These are phyloP conservation scores for Labeo rohita DNA, from an alignment of 2,113 vertebrate genomes.

Conservation along the genomic window DNA sequence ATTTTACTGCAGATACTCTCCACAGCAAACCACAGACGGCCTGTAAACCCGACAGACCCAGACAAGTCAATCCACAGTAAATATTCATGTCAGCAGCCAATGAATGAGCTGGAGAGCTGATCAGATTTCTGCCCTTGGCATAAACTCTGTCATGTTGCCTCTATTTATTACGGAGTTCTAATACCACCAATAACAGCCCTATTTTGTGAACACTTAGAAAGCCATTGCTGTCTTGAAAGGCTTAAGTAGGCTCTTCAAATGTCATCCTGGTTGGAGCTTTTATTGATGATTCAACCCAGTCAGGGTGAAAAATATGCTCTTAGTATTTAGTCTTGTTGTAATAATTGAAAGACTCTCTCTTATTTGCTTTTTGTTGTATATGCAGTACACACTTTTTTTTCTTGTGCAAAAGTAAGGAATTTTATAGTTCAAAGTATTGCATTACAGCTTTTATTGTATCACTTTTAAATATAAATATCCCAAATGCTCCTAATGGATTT, in stretches of 20 bases:
- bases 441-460: not conserved
- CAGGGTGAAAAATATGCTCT: conserved; percentile 51
- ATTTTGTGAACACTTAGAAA: conserved; percentile 55
- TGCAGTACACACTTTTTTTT: not conserved
- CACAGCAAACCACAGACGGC: conserved; percentile 70
- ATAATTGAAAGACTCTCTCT: conserved; percentile 48
- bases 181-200: conserved; percentile 60
- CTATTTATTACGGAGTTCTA: conserved; percentile 65
- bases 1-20: conserved; percentile 63
- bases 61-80: conserved; percentile 72
- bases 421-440: not conserved
- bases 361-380: conserved; percentile 25
- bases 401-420: not conserved
- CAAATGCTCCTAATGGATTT: conserved; percentile 19
- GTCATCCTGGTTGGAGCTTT: conserved; percentile 57
- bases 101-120: conserved; percentile 64
- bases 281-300: conserved; percentile 46
- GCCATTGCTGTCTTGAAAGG: conserved; percentile 52
- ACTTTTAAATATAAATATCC: not conserved
- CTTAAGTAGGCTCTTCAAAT: conserved; percentile 61
- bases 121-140: conserved; percentile 65
- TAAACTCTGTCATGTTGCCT: conserved; percentile 66
- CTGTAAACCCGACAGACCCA: conserved; percentile 66
- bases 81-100: conserved; percentile 77
- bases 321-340: conserved; percentile 55